Evolutionary conservation across 30 jellyfish, hydroid and myxozoan species (phyloP).

Genomic region (Aurelia coerulea): DNA sequence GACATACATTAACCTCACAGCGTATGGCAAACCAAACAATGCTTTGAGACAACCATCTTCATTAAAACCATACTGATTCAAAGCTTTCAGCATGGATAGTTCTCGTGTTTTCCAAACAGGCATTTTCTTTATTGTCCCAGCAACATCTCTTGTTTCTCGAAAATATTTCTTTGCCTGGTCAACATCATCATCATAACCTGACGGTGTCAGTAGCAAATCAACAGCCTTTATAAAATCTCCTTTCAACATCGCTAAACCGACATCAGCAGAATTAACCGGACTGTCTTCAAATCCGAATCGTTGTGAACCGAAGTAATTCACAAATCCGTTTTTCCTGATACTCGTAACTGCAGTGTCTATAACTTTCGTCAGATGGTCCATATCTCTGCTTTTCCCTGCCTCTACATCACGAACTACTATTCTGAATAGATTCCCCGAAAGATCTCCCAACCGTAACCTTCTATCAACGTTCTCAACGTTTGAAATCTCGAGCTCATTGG

Average conservation of each 20-base stretch:
- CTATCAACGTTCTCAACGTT: neutral
- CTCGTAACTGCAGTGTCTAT: conserved; percentile 10
- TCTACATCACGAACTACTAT: conserved; percentile 4
- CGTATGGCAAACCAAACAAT: conserved; percentile 46
- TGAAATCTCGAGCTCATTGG: conserved; percentile 30
- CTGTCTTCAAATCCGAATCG: conserved; percentile 75
- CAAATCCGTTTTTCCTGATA: conserved; percentile 57
- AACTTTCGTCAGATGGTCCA: neutral
- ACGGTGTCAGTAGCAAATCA: conserved; percentile 63
- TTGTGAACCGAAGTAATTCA: conserved; percentile 81
- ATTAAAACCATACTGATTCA: conserved; percentile 67
- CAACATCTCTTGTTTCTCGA: conserved; percentile 40
- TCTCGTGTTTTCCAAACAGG: conserved; percentile 78
- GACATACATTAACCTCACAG: conserved; percentile 70
- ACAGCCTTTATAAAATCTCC: conserved; percentile 67
- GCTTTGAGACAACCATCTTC: conserved; percentile 81
- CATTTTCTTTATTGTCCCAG: conserved; percentile 60
- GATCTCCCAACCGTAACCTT: conserved; percentile 56
- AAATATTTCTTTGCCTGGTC: conserved; percentile 64
- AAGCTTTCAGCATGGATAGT: conserved; percentile 46
- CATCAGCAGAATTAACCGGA: conserved; percentile 33
- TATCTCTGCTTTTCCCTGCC: neutral
- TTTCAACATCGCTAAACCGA: conserved; percentile 67
- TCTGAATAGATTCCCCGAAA: conserved; percentile 18
- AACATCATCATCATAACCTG: conserved; percentile 31